Evolutionary conservation across 2,888 invertebrate genomes (phyloP), one percentile per base, ranked within the genome.

Genomic region (Drosophila lutescens): DNA sequence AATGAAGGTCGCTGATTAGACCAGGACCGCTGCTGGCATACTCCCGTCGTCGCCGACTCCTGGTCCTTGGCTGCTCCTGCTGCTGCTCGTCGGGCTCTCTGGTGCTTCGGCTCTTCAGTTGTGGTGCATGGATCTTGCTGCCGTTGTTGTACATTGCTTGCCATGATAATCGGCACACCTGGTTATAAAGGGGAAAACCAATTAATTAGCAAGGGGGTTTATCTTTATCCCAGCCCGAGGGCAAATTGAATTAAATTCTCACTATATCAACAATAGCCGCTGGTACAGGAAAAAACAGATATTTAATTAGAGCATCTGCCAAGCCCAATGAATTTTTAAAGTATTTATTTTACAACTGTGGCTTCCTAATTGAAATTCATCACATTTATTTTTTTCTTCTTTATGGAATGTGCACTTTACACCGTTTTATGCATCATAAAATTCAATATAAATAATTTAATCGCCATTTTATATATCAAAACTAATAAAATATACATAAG

Each of bases 161-260:
- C 91, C 91, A 91, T 91, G 91, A 91, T 91, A 91, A 90, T 86
- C 86, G 91, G 89, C 90, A 90, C 90, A 90, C 91, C 90, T 90
- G 62, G 0, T 62, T 10, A 12, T 4, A 12, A 79, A 34, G 12
- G 46, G 20, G 12, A 13, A 43, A 15, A 13, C 12, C 17, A 58
- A 20, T 32, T 30, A 30, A 46, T 46, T 46, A 46, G 15, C 46
- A 44, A 1, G 6, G 1, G 5, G 43, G 10, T 12, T 43, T 6
- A 38, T 13, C 38, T 12, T 6, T 5, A 20, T 12, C 20, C 12
- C 12, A 10, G 12, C 20, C 12, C 6, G 12, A 12, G 5, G 15
- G 17, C 7, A 10, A 8, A 17, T 40, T 40, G 9, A 40, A 40
- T 40, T 17, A 40, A 40, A 15, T 17, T 9, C 15, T 0, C 4